Base-by-base conservation (phyloP, 2,113 vertebrate species). In the Petroica traversi region DNA sequence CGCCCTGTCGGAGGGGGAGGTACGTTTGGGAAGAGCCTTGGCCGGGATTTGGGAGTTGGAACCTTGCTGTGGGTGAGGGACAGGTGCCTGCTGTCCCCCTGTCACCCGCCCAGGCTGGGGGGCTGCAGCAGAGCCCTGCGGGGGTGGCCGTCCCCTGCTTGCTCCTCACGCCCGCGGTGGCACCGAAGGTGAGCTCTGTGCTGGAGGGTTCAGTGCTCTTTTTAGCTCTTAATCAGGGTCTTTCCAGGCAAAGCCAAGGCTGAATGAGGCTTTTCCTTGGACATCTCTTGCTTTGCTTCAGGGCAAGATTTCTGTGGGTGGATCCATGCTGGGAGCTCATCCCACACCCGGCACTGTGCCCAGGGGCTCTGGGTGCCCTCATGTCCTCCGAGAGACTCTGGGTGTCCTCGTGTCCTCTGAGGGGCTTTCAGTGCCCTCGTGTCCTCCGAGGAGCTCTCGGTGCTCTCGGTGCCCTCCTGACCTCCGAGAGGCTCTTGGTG, bases 21-120 rank as follows among this genome's bases (percentile, higher is more conserved):
- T 14, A 15, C 5, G 34, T 79, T 29, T 48, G 80, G 36, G 55
- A 31, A 75, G 34, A 0, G 1, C 14, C 38, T 85, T 17, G 43
- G 15, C 43, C 0, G 4, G 46, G 31, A 29, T 40, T 19, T 0
- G 2, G 74, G 62, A 63, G 8, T 3, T 19, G 43, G 29, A 72
- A 51, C 25, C 31, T 45, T 2, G 6, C 29, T 73, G 51, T 20
- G 43, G 55, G 2, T 10, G 16, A n/a, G 48, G 48, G 6, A 9
- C 31, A 46, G 11, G 13, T n/a, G 31, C n/a, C 31, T 52, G 61
- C 33, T 45, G 31, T 26, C 28, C 52, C 61, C 31, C 31, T 33
- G 49, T 36, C 55, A 31, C 31, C 55, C 9, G 33, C 6, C 8
- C 13, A 10, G n/a, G 31, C 8, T 48, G 38, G 23, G 38, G 17